phyloP scores from a whole-genome alignment of 2,797 vertebrate species.

The Pseudochirops cupreus region DNA sequence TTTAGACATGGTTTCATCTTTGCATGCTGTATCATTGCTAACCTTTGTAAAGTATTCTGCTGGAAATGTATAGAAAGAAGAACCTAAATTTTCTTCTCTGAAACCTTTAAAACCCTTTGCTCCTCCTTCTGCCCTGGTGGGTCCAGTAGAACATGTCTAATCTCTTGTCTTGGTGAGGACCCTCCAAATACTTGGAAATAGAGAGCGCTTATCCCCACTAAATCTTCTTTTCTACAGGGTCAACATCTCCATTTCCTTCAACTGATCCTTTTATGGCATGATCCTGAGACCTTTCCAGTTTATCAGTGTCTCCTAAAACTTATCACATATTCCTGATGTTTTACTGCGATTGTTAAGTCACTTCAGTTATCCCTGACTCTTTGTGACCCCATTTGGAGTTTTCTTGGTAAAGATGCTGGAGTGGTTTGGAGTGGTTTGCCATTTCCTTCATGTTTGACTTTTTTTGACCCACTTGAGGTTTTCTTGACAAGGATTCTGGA shows the following conservation, averaged over 20 bases:
- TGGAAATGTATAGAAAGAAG: background rate
- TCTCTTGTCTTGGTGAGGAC: background rate
- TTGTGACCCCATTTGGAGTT: background rate
- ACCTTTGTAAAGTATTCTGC: background rate
- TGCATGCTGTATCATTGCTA: background rate
- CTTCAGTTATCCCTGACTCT: background rate
- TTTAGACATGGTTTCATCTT: background rate
- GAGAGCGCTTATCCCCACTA: background rate
- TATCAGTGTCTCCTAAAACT: background rate
- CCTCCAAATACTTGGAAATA: background rate
- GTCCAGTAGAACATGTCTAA: background rate
- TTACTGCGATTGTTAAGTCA: background rate
- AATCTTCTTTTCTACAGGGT: background rate
- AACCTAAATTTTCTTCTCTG: background rate
- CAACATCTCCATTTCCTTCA: background rate
- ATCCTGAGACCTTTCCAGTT: background rate
- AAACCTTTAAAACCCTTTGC: background rate
- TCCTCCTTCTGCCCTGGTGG: background rate
- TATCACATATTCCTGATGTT: background rate
- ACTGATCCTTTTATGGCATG: background rate
- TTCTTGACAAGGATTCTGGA: background rate
- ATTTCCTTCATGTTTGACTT: background rate
- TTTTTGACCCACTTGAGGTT: background rate
- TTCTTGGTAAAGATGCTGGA: background rate
- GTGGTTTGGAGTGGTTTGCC: background rate